Evolutionary conservation across 2,797 vertebrate genomes (phyloP).

Genomic region (Chelmon rostratus): DNA sequence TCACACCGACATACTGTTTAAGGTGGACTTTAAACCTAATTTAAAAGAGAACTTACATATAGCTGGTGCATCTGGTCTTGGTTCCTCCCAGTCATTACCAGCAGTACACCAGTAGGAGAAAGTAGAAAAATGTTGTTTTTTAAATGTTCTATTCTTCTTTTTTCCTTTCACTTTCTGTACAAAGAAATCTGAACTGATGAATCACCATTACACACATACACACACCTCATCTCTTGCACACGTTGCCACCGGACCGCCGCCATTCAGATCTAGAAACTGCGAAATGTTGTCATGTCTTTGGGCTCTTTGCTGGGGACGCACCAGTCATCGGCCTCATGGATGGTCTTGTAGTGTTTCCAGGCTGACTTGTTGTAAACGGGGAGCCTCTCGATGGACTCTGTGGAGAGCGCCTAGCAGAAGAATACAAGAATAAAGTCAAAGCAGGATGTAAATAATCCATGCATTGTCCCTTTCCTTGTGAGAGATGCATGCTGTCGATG

Average conservation of each 20-base stretch:
- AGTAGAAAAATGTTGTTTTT: not conserved
- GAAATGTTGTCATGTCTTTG: conserved; percentile 97
- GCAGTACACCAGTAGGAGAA: not conserved
- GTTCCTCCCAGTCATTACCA: not conserved
- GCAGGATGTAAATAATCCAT: not conserved
- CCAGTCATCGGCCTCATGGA: conserved; percentile 97
- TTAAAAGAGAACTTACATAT: too few relatives aligned
- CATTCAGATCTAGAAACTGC: conserved; percentile 86
- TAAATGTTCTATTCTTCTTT: conserved; percentile 4
- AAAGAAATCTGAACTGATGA: conserved; percentile 13
- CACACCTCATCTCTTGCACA: not conserved
- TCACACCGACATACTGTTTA: too few relatives aligned
- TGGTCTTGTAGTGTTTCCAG: conserved; percentile 97
- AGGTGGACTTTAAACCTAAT: too few relatives aligned
- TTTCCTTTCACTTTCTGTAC: conserved; percentile 22
- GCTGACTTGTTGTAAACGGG: conserved; percentile 98
- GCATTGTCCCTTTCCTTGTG: not conserved
- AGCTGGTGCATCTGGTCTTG: not conserved
- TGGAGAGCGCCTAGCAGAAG: conserved; percentile 91
- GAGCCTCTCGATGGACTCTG: conserved; percentile 96
- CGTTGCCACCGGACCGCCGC: not conserved
- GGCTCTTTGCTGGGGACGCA: conserved; percentile 97
- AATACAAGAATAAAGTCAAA: not conserved
- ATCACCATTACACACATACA: not conserved
- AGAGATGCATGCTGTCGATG: not conserved